Evolutionary conservation across 2,888 invertebrate genomes (phyloP).

Genomic region (Drosophila planitibia): DNA sequence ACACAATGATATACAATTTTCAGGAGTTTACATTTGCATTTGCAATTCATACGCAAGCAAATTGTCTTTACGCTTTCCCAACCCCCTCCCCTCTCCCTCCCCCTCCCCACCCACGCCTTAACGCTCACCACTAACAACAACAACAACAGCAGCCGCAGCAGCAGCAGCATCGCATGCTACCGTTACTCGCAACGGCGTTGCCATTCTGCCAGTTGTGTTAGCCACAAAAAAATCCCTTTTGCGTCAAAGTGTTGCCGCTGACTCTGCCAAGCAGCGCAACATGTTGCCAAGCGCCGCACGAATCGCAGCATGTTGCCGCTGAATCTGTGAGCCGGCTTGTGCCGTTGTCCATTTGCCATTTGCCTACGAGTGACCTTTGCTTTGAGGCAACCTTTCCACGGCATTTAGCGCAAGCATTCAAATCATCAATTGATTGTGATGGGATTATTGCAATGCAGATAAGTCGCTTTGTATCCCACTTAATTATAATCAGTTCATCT

Average conservation of each 20-base stretch:
- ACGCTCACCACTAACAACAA: background rate
- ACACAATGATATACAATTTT: constrained; percentile 63
- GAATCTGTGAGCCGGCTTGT: constrained; percentile 47
- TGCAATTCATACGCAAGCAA: constrained; percentile 63
- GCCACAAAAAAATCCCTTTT: constrained; percentile 26
- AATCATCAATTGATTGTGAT: constrained; percentile 28
- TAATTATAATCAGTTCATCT: constrained; percentile 43
- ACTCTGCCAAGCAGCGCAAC: constrained; percentile 55
- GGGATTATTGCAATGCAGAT: constrained; percentile 38
- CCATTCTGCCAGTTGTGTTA: constrained; percentile 16
- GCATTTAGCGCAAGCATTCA: constrained; percentile 6
- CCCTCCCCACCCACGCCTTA: background rate
- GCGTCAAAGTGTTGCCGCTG: constrained; percentile 39
- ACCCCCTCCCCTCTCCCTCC: background rate
- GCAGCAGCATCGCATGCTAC: constrained; percentile 5
- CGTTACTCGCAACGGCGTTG: constrained; percentile 13
- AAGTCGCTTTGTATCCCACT: constrained; percentile 48
- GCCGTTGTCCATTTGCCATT: constrained; percentile 11
- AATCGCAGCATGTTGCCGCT: constrained; percentile 42
- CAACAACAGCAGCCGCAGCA: background rate
- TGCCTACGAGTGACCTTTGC: background rate
- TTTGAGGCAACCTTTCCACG: background rate
- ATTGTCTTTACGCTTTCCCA: constrained; percentile 48
- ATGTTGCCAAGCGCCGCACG: constrained; percentile 49
- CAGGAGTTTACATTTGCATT: constrained; percentile 70